Evolutionary conservation across 2,888 invertebrate species (phyloP).

Genomic region (Orchesellides sinensis): DNA sequence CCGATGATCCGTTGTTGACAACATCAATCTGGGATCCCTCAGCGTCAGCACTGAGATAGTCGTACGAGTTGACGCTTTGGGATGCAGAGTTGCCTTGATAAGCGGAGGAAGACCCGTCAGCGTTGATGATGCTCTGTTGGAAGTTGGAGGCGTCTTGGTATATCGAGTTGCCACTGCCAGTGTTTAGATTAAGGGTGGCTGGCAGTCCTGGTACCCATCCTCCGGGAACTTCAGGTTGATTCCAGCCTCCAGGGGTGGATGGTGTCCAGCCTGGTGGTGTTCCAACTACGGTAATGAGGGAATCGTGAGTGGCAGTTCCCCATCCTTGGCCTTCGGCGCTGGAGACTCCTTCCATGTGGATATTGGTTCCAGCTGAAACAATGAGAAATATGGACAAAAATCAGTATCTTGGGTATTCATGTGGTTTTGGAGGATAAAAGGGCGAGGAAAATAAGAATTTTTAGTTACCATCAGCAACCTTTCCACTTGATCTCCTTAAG

Average conservation of each 20-base stretch:
- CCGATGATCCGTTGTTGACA: constrained; percentile 39
- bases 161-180: constrained; percentile 40
- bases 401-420: background rate
- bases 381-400: background rate
- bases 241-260: too few species aligned
- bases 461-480: background rate
- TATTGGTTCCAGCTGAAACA: background rate
- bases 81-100: constrained; percentile 49
- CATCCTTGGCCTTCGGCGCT: constrained; percentile 34
- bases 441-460: background rate
- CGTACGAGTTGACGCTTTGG: constrained; percentile 46
- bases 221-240: too few species aligned
- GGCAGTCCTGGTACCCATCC: background rate
- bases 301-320: constrained; percentile 33
- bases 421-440: background rate
- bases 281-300: constrained; percentile 33
- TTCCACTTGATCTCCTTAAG: constrained; percentile 2
- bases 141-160: constrained; percentile 49
- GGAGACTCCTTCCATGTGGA: constrained; percentile 35
- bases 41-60: constrained; percentile 35
- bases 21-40: constrained; percentile 41
- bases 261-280: too few species aligned
- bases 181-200: constrained; percentile 21
- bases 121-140: constrained; percentile 44
- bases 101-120: constrained; percentile 48